Base-by-base conservation (phyloP, 2,888 invertebrate genomes). In the Camponotus fellah region DNA sequence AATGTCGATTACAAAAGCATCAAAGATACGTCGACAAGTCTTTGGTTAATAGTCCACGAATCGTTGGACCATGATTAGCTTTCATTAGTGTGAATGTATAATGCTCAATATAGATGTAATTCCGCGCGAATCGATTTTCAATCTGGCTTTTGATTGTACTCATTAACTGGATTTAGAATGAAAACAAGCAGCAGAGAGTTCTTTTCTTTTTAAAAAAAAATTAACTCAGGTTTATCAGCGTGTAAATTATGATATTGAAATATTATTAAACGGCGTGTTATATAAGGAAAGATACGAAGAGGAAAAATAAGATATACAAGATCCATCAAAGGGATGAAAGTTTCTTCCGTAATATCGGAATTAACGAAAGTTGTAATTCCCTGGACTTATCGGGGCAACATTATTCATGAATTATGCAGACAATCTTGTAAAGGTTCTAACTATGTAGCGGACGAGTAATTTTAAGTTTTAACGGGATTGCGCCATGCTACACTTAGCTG, bases 341-440 rank as follows among this genome's bases (percentile, higher is more conserved):
- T 79, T 79, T 69, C 71, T 43, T 71, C 58, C 71, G 71, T 71
- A 79, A 79, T 79, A 79, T 79, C 37, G 60, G 79, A 71, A 79
- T 79, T 79, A 79, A 60, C 79, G 60, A 79, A 79, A 79, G 79
- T 79, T 79, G 71, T 79, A 79, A 79, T 71, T 79, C 79, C 58
- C 53, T 37, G 60, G 79, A 79, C 79, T 79, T 79, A 79, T 79
- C 79, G 60, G 46, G 34, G 79, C 79, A 71, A 60, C 79, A 79
- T 79, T 79, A 79, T 79, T 71, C 79, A 79, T 79, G 79, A 79
- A 79, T 79, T 79, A 79, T 79, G 79, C 79, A 79, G 79, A 79
- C 79, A 79, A 79, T 79, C 79, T 79, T 71, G 71, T 79, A 71
- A 79, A 79, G 71, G 60, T 60, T 79, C 79, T 79, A 79, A 79